Evolutionary conservation across 2,113 vertebrate species (phyloP), one percentile per base, ranked within the genome.

Genomic region (Paracanthobrama guichenoti): DNA sequence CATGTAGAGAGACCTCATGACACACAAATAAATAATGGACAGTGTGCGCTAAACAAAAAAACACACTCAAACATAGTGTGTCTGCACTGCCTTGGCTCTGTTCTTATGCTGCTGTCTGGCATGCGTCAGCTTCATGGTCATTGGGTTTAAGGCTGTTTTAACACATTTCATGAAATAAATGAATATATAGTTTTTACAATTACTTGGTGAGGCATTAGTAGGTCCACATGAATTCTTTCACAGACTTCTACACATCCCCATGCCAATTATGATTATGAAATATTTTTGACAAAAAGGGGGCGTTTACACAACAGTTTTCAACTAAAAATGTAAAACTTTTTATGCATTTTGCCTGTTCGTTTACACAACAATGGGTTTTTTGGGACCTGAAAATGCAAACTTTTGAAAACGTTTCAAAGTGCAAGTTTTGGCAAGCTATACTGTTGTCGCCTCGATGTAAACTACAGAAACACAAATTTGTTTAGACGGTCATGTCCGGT

Each of bases 111-210:
- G 24, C 46, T 44, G 57, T 44, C 57, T 62, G 39, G 35, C 39
- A 46, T 64, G 39, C 39, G 44, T 79, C 57, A 62, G 22, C n/a
- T 26, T 77, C 53, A 55, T 39, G 75, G 50, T 76, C 18, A 39
- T 24, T 73, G n/a, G 71, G 42, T 73, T 73, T 46, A 73, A 73
- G 44, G 71, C n/a, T 24, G 69, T 72, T 46, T 72, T 72, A 26
- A 46, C 12, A 73, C 42, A 48, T 44, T 7, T n/a, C 66, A 69
- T 69, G 35, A 73, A 73, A 46, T 73, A 46, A 69, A 42, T 42
- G 35, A 42, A 73, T 48, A 12, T 2, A 26, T 26, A 16, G n/a
- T 22, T 42, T 42, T 69, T 11, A 12, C 18, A 20, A 7, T 39
- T 69, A 69, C 6, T 55, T 55, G 53, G 53, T 55, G 53, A 22